A percentile compares a stretch with the other conserved stretches of the same genome.
Conservation (phyloP, 2,797 vertebrate genomes). For the Alca torda region DNA sequence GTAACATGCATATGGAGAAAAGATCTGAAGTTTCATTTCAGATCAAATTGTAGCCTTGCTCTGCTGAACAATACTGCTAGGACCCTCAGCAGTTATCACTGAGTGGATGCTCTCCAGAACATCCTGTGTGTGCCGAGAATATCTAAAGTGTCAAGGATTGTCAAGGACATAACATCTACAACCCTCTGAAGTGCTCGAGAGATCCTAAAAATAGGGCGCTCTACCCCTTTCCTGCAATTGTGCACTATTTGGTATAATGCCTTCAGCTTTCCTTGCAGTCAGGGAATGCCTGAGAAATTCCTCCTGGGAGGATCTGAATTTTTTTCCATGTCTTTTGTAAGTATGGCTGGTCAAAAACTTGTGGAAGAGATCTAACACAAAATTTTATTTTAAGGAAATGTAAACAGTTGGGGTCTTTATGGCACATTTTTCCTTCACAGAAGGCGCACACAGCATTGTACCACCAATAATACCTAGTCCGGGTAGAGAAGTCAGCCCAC, state of each 20-base stretch:
- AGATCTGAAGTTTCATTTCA: neutral
- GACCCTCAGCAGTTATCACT: neutral
- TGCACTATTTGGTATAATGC: neutral
- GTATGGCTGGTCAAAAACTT: neutral
- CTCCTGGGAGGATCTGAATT: neutral
- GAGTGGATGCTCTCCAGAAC: neutral
- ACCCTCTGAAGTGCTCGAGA: neutral
- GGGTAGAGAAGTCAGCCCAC: neutral
- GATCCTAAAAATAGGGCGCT: neutral
- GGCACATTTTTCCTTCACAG: neutral
- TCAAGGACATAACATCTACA: neutral
- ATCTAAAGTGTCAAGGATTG: neutral
- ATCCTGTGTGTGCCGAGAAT: neutral
- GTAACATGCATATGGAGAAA: neutral
- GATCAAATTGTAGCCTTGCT: neutral
- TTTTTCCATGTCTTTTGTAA: neutral
- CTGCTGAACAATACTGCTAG: neutral
- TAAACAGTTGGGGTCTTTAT: neutral
- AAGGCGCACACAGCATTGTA: neutral
- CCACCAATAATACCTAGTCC: neutral
- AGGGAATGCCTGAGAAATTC: neutral
- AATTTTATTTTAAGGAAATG: neutral
- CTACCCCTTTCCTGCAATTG: neutral
- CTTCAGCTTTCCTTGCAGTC: neutral
- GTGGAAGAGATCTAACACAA: neutral